These are phyloP conservation scores for Salvelinus alpinus DNA, from an alignment of 2,113 vertebrate genomes.

Conservation along the genomic window DNA sequence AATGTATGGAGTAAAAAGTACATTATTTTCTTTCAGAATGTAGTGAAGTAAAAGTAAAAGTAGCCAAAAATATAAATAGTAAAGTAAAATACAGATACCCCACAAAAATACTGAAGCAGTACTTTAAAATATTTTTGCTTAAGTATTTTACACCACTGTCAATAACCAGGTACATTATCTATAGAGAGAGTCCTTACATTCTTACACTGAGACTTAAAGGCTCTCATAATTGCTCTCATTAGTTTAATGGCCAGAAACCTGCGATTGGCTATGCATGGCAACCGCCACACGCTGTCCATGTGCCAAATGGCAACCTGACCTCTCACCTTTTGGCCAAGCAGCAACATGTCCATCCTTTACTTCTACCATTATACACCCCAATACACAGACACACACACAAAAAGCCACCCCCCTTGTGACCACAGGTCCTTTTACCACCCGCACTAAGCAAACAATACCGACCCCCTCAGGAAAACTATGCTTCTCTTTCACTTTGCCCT, in stretches of 20 bases:
- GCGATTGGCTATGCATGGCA: constrained; percentile 22
- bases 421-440: not conserved
- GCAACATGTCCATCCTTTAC: constrained; percentile 33
- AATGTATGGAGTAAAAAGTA: no score
- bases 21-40: no score
- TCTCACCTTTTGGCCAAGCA: constrained; percentile 42
- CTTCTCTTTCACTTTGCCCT: not conserved
- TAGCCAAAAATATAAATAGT: no score
- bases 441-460: constrained; percentile 1
- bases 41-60: no score
- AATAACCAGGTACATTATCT: constrained; percentile 54
- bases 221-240: constrained; percentile 65
- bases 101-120: no score
- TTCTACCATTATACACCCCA: not conserved
- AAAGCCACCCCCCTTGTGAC: constrained; percentile 6
- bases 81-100: no score
- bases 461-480: not conserved
- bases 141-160: no score
- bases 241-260: constrained; percentile 55
- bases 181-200: constrained; percentile 63
- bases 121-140: no score
- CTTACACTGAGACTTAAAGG: constrained; percentile 48
- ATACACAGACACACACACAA: not conserved
- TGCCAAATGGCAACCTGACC: constrained; percentile 47
- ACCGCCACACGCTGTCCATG: constrained; percentile 54